These are phyloP conservation scores for Tenthredo livida DNA, from an alignment of 2,888 invertebrate species.

Conservation along the genomic window DNA sequence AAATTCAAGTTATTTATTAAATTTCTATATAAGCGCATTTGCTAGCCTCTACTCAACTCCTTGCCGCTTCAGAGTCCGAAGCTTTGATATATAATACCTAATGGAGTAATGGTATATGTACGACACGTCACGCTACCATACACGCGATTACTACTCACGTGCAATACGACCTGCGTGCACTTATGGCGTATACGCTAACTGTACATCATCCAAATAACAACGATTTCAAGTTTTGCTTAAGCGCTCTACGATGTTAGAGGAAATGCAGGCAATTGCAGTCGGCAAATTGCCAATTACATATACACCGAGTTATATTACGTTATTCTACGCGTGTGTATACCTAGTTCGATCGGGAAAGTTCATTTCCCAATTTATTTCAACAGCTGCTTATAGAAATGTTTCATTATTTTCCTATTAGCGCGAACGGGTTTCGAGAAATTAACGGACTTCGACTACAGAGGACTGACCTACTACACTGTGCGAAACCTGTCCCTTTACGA, in stretches of 20 bases:
- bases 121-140: conserved; percentile 10
- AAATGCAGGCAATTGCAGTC: conserved; percentile 34
- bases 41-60: conserved; percentile 8
- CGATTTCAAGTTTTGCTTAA: conserved; percentile 37
- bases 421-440: conserved; percentile 96
- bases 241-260: conserved; percentile 33
- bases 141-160: conserved; percentile 21
- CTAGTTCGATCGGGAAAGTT: not conserved
- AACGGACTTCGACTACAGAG: conserved; percentile 94
- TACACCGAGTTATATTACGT: not conserved
- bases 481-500: conserved; percentile 95
- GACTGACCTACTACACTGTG: conserved; percentile 94
- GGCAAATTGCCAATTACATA: conserved; percentile 9
- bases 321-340: not conserved
- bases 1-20: not conserved
- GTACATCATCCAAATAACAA: conserved; percentile 23
- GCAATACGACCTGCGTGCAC: conserved; percentile 36
- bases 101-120: conserved; percentile 8
- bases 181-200: conserved; percentile 10
- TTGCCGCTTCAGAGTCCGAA: not conserved
- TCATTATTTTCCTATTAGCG: conserved; percentile 79
- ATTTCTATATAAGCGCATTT: not conserved
- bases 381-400: not conserved
- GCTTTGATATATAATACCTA: not conserved
- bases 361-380: not conserved